These are phyloP conservation scores for Latrodectus elegans DNA, from an alignment of 2,888 invertebrate species.

Conservation along the genomic window DNA sequence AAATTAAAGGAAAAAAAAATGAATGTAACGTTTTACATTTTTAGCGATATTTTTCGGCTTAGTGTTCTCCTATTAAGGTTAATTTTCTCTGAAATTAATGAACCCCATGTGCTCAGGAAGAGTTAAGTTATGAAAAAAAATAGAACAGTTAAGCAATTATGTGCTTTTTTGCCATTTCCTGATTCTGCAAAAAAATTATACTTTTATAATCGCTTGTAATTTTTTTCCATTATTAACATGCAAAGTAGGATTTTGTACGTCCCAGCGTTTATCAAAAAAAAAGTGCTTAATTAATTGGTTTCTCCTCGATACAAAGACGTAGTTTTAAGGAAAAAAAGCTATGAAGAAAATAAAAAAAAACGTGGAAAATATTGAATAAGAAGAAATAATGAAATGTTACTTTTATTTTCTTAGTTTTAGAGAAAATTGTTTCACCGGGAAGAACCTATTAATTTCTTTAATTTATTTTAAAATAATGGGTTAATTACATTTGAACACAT, in stretches of 20 bases:
- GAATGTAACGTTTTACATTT: constrained; percentile 37
- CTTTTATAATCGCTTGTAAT: constrained; percentile 55
- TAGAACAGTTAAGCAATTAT: constrained; percentile 56
- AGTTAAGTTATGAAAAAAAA: constrained; percentile 35
- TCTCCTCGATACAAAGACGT: constrained; percentile 22
- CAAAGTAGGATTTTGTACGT: constrained; percentile 23
- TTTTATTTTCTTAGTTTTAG: too few species aligned
- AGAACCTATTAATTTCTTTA: too few species aligned
- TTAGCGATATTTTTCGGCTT: constrained; percentile 63
- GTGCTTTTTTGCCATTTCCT: constrained; percentile 30
- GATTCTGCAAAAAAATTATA: constrained; percentile 3
- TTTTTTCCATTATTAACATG: constrained; percentile 55
- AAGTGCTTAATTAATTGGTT: constrained; percentile 56
- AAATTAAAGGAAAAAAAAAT: constrained; percentile 15
- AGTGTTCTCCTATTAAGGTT: constrained; percentile 58
- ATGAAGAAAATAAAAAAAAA: neutral
- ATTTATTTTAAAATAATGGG: too few species aligned
- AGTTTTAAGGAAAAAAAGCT: neutral
- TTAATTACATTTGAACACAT: too few species aligned
- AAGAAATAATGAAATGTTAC: neutral
- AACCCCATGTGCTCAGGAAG: constrained; percentile 43
- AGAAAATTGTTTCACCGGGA: too few species aligned
- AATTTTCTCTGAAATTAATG: constrained; percentile 67
- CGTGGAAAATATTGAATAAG: neutral
- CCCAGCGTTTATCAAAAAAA: constrained; percentile 41